Evolutionary conservation across 2,888 invertebrate species (phyloP), one percentile per base, ranked within the genome.

Genomic region (Apoderus coryli): DNA sequence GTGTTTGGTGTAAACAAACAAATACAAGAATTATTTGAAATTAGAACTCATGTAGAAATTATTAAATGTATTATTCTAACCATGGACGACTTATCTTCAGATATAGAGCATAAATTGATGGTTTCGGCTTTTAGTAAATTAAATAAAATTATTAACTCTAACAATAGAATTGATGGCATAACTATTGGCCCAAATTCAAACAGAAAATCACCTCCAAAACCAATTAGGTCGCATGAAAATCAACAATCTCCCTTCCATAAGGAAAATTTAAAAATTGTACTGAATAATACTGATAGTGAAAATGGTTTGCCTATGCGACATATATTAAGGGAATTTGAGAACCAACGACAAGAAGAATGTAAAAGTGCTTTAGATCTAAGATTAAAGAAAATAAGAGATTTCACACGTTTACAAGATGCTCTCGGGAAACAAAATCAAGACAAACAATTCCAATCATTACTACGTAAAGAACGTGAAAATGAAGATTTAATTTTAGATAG

Each of bases 161-260:
- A 41, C 23, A 34, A 36, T 11, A 36, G 52, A 16, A 54, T 69
- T 2, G 60, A 60, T 38, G 60, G 64, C 50, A 63, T 63, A 2
- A 72, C 70, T 1, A 61, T 68, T 32, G 67, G 67, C 2, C 65
- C 67, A 2, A 55, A 55, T 29, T 41, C 42, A 29, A 35, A 27
- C n/a, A 33, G 25, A 16, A 14, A 27, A n/a, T 11, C 29, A 19
- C 9, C 10, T 5, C 14, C 14, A 10, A 22, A 12, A 11, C 30
- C 4, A 16, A 7, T 14, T 16, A 14, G n/a, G 11, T 10, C 29
- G 3, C 10, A 7, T 23, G 25, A 14, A 7, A 10, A 25, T 16
- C n/a, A n/a, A n/a, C n/a, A n/a, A n/a, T n/a, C n/a, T n/a, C n/a
- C n/a, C n/a, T n/a, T n/a, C n/a, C n/a, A n/a, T n/a, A n/a, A n/a